phyloP scores from a whole-genome alignment of 2,888 invertebrate genomes.

The Pyrocoelia pectoralis region DNA sequence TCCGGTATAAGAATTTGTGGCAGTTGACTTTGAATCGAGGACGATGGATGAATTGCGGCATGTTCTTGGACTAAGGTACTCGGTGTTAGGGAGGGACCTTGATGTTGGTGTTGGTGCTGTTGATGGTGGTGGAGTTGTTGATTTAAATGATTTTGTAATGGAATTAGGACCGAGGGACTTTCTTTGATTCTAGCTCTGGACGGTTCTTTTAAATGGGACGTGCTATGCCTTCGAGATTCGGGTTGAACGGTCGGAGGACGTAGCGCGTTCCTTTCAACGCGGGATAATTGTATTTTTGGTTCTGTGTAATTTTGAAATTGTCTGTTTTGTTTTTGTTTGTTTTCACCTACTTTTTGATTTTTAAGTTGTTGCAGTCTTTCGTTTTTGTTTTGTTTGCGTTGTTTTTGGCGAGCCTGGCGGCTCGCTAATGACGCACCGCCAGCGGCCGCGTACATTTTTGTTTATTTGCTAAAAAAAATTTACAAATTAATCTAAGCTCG shows the following conservation, averaged over 20 bases:
- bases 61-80: slow-evolving; percentile 50
- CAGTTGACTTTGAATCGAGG: slow-evolving; percentile 61
- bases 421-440: slow-evolving; percentile 88
- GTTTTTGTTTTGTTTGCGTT: slow-evolving; percentile 61
- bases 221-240: slow-evolving; percentile 56
- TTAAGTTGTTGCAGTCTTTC: slow-evolving; percentile 55
- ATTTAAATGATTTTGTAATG: slow-evolving; percentile 55
- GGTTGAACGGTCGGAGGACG: slow-evolving; percentile 50
- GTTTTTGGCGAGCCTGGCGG: slow-evolving; percentile 74
- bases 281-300: slow-evolving; percentile 64
- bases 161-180: slow-evolving; percentile 62
- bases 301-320: slow-evolving; percentile 66
- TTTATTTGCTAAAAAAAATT: slow-evolving; percentile 19
- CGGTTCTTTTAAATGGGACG: slow-evolving; percentile 50
- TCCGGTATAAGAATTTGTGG: slow-evolving; percentile 63
- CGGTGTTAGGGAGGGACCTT: slow-evolving; percentile 58
- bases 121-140: slow-evolving; percentile 44
- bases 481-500: slow-evolving; percentile 29
- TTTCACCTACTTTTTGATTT: slow-evolving; percentile 63
- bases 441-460: slow-evolving; percentile 84
- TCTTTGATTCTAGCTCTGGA: slow-evolving; percentile 54
- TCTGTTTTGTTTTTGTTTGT: slow-evolving; percentile 57
- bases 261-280: slow-evolving; percentile 59
- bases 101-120: no score
- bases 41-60: slow-evolving; percentile 43